A percentile compares a stretch with the other conserved stretches of the same genome.
Conservation (phyloP, 2,888 invertebrate species). For the Adela reaumurella region DNA sequence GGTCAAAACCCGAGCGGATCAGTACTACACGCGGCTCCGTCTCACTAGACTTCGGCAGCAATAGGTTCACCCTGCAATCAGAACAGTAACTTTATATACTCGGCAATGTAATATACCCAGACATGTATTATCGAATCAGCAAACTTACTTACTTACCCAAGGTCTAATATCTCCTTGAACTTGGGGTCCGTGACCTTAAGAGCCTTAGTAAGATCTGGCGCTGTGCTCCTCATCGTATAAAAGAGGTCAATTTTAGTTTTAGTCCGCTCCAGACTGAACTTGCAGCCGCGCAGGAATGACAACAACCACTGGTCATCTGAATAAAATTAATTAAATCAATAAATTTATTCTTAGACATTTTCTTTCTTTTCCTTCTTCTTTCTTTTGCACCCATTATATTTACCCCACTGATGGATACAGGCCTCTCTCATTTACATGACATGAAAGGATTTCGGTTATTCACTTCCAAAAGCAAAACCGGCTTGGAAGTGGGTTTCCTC, state of each 20-base stretch:
- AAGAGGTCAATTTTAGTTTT: conserved; percentile 61
- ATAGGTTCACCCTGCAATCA: conserved; percentile 11
- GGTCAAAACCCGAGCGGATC: conserved; percentile 41
- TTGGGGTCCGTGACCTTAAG: conserved; percentile 20
- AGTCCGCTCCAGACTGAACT: conserved; percentile 59
- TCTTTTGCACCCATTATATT: no score
- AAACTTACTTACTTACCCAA: conserved; percentile 18
- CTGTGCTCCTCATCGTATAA: conserved; percentile 47
- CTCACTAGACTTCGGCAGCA: conserved; percentile 15
- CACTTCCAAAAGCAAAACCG: no score
- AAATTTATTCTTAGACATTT: no score
- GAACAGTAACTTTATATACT: not conserved
- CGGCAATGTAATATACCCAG: no score
- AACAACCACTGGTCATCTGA: conserved; percentile 61
- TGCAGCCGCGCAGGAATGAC: conserved; percentile 61
- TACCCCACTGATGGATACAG: no score
- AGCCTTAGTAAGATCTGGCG: conserved; percentile 43
- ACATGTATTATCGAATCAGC: no score
- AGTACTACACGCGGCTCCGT: conserved; percentile 34
- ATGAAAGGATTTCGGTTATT: no score
- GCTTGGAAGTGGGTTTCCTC: no score
- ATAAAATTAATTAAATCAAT: conserved; percentile 10
- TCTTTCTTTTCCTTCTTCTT: no score
- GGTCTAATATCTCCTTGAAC: conserved; percentile 21
- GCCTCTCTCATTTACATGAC: no score